These are phyloP conservation scores for Pithys albifrons DNA, from an alignment of 2,113 vertebrate genomes.

Conservation along the genomic window DNA sequence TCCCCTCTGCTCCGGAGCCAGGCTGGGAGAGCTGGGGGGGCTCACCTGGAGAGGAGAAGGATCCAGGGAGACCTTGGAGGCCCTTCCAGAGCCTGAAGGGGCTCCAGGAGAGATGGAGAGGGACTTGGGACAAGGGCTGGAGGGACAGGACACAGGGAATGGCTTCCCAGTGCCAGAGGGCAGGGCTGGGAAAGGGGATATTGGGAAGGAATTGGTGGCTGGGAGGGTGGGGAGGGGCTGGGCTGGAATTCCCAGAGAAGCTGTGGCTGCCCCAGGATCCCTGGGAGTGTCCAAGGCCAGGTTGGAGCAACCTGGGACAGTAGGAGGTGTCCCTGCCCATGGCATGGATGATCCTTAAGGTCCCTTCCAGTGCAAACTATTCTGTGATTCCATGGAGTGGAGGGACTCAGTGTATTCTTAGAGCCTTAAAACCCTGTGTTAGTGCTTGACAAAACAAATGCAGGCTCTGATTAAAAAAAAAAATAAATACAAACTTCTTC, in stretches of 20 bases:
- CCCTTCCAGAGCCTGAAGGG: background rate
- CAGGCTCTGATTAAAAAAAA: background rate
- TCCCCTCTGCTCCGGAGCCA: background rate
- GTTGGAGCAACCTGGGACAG: fast-evolving
- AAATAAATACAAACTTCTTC: background rate
- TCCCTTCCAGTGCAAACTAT: background rate
- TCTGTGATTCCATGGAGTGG: background rate
- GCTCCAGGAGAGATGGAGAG: background rate
- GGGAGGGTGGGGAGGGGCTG: fast-evolving
- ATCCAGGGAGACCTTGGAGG: background rate
- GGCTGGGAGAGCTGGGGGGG: background rate
- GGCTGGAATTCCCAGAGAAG: fast-evolving
- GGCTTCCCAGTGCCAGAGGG: background rate
- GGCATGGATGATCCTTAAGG: fast-evolving
- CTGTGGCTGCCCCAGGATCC: background rate
- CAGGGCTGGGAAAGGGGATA: background rate
- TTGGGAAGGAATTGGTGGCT: fast-evolving
- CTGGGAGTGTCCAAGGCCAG: background rate
- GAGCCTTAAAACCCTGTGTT: background rate
- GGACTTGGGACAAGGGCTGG: background rate
- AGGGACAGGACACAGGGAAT: background rate
- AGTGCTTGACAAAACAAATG: background rate
- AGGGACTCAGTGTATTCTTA: background rate
- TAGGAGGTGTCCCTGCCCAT: background rate
- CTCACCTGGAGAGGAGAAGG: background rate